Base-by-base conservation (phyloP, 2,888 invertebrate genomes). In the Heliconius aoede region DNA sequence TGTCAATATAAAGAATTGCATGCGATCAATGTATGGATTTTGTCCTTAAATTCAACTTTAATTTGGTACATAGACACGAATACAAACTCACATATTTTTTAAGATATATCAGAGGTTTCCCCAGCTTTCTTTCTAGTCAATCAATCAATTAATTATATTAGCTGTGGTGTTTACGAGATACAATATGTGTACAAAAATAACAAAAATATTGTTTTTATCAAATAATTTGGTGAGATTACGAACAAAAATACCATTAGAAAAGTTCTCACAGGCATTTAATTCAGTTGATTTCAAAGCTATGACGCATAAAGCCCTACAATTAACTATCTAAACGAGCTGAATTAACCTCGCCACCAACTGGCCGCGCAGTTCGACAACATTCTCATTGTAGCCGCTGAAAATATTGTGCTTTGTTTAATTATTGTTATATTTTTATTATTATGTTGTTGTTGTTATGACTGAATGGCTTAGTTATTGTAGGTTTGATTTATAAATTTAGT, bases 301-400 rank as follows among this genome's bases (percentile, higher is more conserved):
- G 64, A 67, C 72, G 72, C 76, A 76, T 72, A 60, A 76, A 61
- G 71, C 75, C 69, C 68, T 74, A 79, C 87, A 87, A 89, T 88
- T 85, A 86, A 83, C 88, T 85, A 86, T 82, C 87, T 89, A 85
- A 89, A 89, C 89, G 80, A 89, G 88, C 88, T 89, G 80, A 90
- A 89, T 90, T 89, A 89, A 84, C 85, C 82, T 82, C 83, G 84
- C 86, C 86, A 88, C 87, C 85, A 85, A 60, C 72, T 60, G 72
- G 36, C 36, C 26, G 60, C 32, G 9, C 28, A 36, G 72, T 72
- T 72, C 60, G 40, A 72, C 60, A 26, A 60, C 72, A 36, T 55
- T 55, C 68, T 60, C 72, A 60, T 72, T 72, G 60, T 60, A 9
- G 24, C 26, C 24, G 36, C 24, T 60, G 36, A 72, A 60, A 72